These are phyloP conservation scores for Remorina albescens DNA, from an alignment of 2,797 vertebrate species.

Conservation along the genomic window DNA sequence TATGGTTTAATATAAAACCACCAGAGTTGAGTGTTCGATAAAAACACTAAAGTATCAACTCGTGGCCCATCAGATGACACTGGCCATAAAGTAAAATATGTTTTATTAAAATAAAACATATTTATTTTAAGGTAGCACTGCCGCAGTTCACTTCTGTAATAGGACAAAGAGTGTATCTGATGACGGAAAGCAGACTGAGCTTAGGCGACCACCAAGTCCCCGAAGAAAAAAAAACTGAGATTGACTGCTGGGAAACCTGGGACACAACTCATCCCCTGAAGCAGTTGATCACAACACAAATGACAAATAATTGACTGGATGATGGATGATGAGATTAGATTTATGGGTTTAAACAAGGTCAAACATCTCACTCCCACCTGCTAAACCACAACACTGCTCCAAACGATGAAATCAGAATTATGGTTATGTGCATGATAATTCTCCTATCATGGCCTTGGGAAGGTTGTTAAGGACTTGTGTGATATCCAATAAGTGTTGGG, in stretches of 20 bases:
- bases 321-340: constrained; percentile 85
- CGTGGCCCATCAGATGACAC: neutral
- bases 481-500: constrained; percentile 79
- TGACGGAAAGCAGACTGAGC: constrained; percentile 60
- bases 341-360: constrained; percentile 85
- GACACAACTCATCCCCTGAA: constrained; percentile 76
- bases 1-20: neutral
- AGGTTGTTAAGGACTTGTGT: constrained; percentile 82
- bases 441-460: constrained; percentile 76
- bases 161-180: constrained; percentile 60
- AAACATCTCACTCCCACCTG: constrained; percentile 82
- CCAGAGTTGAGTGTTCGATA: neutral
- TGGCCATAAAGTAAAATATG: constrained; percentile 4
- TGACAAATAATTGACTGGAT: constrained; percentile 85
- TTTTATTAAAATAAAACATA: constrained; percentile 12
- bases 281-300: constrained; percentile 84
- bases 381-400: constrained; percentile 79
- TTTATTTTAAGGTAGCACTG: constrained; percentile 21
- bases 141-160: constrained; percentile 36
- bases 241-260: constrained; percentile 71
- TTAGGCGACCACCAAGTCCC: constrained; percentile 69
- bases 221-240: constrained; percentile 74
- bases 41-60: constrained; percentile 2
- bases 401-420: constrained; percentile 77
- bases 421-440: constrained; percentile 82